Percentiles rank a stretch among this genome's conserved stretches.
These are phyloP conservation scores for Enteromius mattozi DNA, from an alignment of 2,797 vertebrate species.

Conservation along the genomic window DNA sequence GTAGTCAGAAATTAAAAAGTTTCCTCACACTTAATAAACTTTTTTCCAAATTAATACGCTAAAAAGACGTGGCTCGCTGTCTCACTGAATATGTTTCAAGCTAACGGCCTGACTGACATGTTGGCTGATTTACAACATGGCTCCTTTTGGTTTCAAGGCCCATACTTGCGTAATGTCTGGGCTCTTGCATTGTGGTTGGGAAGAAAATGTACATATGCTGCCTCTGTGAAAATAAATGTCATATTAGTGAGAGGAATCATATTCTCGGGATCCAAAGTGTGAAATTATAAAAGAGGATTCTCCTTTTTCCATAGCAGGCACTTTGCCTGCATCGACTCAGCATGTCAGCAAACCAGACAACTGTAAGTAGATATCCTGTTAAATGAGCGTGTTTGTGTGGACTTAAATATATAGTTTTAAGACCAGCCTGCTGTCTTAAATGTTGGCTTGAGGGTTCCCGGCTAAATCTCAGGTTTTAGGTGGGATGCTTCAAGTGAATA, in stretches of 20 bases:
- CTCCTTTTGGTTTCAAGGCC: constrained; percentile 57
- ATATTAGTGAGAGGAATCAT: constrained; percentile 62
- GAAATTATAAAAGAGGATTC: constrained; percentile 59
- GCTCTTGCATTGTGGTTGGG: constrained; percentile 64
- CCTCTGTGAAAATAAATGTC: constrained; percentile 70
- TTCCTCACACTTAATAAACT: constrained; percentile 30
- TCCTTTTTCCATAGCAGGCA: constrained; percentile 68
- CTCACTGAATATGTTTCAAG: neutral
- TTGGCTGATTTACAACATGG: constrained; percentile 57
- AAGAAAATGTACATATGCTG: constrained; percentile 47
- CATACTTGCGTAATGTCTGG: constrained; percentile 79
- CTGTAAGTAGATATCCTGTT: constrained; percentile 57
- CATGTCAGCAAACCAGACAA: constrained; percentile 59
- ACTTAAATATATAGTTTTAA: constrained; percentile 3
- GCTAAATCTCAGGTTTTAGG: constrained; percentile 55
- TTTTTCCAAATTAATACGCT: constrained; percentile 18
- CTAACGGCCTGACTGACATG: constrained; percentile 25
- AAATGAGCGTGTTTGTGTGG: constrained; percentile 1
- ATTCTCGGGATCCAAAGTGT: constrained; percentile 58
- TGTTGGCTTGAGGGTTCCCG: constrained; percentile 58
- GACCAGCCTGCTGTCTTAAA: constrained; percentile 59
- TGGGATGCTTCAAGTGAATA: constrained; percentile 64
- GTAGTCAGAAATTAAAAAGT: neutral
- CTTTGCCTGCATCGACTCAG: constrained; percentile 55
- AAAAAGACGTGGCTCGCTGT: neutral